These are phyloP conservation scores for Synanthedon vespiformis DNA, from an alignment of 2,888 invertebrate genomes.

Conservation along the genomic window DNA sequence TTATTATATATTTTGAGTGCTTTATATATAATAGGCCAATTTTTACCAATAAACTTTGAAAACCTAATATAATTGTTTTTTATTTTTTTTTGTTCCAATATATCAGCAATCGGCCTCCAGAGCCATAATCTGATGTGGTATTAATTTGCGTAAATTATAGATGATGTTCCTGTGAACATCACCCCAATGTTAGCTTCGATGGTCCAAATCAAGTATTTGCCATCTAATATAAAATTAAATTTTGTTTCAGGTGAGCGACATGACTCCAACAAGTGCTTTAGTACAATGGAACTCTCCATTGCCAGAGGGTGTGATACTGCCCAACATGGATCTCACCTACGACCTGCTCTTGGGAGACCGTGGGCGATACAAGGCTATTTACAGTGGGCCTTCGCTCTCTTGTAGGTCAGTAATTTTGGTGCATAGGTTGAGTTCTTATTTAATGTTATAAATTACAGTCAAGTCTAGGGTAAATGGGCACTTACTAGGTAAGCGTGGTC, in stretches of 20 bases:
- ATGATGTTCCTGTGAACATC: too few species aligned
- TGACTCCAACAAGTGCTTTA: conserved; percentile 86
- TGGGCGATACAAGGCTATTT: conserved; percentile 87
- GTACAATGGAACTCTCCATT: conserved; percentile 81
- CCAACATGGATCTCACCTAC: conserved; percentile 76
- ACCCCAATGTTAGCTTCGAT: too few species aligned
- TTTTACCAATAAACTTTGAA: not conserved
- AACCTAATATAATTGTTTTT: too few species aligned
- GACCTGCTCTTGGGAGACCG: conserved; percentile 87
- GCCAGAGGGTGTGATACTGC: conserved; percentile 59
- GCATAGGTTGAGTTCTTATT: too few species aligned
- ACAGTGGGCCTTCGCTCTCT: conserved; percentile 80
- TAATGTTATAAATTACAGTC: not conserved
- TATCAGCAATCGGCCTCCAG: too few species aligned
- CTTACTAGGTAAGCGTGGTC: too few species aligned
- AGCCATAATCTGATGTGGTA: too few species aligned
- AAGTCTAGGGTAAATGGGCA: too few species aligned
- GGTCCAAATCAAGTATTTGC: too few species aligned
- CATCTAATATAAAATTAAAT: not conserved
- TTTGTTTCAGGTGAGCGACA: conserved; percentile 77
- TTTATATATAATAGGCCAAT: not conserved
- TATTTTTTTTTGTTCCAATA: too few species aligned
- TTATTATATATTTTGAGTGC: too few species aligned
- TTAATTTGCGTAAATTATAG: too few species aligned
- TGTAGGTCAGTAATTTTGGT: conserved; percentile 64